Conservation (phyloP, 2,888 invertebrate species). For the Lochmaea capreae region DNA sequence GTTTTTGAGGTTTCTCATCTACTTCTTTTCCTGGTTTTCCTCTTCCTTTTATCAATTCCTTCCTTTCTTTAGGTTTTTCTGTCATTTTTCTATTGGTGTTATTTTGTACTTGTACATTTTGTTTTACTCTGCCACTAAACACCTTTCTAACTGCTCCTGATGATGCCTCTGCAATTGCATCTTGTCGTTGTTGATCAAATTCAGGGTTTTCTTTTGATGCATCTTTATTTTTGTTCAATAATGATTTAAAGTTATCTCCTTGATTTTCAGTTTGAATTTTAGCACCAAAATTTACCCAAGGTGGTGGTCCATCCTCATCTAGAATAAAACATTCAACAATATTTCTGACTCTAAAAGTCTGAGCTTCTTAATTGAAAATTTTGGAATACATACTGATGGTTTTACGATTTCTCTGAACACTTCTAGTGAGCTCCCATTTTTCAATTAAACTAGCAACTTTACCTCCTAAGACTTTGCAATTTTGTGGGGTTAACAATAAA, state of each 20-base stretch:
- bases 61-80: conserved; percentile 32
- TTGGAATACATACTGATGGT: conserved; percentile 23
- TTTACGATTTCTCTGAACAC: conserved; percentile 53
- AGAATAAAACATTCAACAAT: not conserved
- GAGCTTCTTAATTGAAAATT: not conserved
- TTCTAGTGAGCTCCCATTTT: conserved; percentile 83
- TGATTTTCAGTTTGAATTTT: conserved; percentile 72
- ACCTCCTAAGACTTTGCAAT: conserved; percentile 84
- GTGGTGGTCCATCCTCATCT: conserved; percentile 84
- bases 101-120: conserved; percentile 48
- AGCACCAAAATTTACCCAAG: conserved; percentile 93
- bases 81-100: conserved; percentile 26
- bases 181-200: conserved; percentile 90
- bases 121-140: conserved; percentile 69
- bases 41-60: conserved; percentile 35
- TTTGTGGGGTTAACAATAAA: conserved; percentile 75
- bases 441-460: conserved; percentile 84
- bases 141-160: conserved; percentile 67
- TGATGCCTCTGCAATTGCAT: conserved; percentile 89
- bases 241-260: conserved; percentile 78
- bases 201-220: conserved; percentile 74
- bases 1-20: conserved; percentile 75
- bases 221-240: conserved; percentile 72
- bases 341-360: not conserved
- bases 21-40: conserved; percentile 60